Evolutionary conservation across 2,113 vertebrate genomes (phyloP).

Genomic region (Silurus glanis): DNA sequence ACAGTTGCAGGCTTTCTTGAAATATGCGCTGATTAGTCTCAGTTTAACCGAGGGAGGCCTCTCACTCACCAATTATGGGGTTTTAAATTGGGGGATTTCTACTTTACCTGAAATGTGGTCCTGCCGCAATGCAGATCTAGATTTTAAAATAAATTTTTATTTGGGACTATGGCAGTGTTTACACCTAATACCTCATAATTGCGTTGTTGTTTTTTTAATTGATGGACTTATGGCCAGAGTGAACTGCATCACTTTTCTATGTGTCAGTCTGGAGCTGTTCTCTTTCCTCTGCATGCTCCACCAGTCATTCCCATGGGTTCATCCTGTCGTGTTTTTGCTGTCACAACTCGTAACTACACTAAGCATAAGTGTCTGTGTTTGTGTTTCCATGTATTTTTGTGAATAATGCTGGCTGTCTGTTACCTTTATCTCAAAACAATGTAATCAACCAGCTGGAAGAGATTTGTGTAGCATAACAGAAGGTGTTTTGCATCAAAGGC

Average conservation of each 20-base stretch:
- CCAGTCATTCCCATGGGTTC: conserved; percentile 48
- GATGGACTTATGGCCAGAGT: conserved; percentile 23
- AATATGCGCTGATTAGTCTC: background rate
- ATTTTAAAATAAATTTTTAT: background rate
- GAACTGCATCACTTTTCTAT: conserved; percentile 69
- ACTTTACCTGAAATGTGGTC: background rate
- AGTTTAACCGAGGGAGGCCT: conserved; percentile 23
- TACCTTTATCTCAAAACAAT: background rate
- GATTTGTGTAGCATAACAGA: background rate
- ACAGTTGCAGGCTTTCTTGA: conserved; percentile 38
- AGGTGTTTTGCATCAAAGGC: conserved; percentile 14
- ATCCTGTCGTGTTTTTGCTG: conserved; percentile 62
- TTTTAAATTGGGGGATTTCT: background rate
- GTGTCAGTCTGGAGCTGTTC: conserved; percentile 73
- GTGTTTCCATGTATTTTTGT: conserved; percentile 23
- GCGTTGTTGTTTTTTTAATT: background rate
- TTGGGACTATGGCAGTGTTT: background rate
- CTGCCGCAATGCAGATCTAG: background rate
- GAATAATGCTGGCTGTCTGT: conserved; percentile 15
- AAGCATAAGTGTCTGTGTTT: conserved; percentile 21
- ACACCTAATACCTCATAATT: background rate
- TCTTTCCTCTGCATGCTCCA: conserved; percentile 72
- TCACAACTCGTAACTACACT: conserved; percentile 54
- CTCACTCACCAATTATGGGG: background rate
- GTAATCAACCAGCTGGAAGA: background rate